Conservation (phyloP, 2,797 vertebrate genomes). For the Tokudaia tokunoshimensis region DNA sequence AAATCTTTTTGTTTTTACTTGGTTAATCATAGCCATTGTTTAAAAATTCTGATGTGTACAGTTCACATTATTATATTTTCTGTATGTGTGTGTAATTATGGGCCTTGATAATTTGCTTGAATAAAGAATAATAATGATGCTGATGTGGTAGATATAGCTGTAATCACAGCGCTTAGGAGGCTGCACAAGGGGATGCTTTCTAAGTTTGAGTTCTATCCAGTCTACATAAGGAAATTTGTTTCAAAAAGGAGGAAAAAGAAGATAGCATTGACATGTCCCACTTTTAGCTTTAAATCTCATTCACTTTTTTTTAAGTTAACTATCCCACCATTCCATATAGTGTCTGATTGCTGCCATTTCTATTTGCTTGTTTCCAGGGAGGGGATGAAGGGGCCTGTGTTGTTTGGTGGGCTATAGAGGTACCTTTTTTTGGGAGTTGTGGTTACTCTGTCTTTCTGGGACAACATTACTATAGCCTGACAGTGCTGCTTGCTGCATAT, state of each 20-base stretch:
- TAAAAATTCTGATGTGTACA: background rate
- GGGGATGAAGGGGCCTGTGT: background rate
- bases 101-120: background rate
- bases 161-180: background rate
- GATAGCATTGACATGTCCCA: background rate
- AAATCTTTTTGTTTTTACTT: background rate
- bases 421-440: slow-evolving; percentile 11
- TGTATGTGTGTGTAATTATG: too few species aligned
- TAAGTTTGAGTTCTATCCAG: background rate
- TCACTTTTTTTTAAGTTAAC: background rate
- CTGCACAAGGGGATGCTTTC: background rate
- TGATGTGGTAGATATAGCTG: background rate
- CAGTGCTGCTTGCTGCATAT: background rate
- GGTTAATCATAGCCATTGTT: background rate
- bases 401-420: background rate
- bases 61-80: background rate
- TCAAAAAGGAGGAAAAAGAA: background rate
- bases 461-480: background rate
- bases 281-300: background rate
- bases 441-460: background rate
- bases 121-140: background rate
- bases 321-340: background rate
- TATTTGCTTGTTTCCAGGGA: background rate
- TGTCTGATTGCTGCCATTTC: background rate
- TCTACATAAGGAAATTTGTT: background rate